These are phyloP conservation scores for Sylvilagus floridanus DNA, from an alignment of 2,797 vertebrate species.

Conservation along the genomic window DNA sequence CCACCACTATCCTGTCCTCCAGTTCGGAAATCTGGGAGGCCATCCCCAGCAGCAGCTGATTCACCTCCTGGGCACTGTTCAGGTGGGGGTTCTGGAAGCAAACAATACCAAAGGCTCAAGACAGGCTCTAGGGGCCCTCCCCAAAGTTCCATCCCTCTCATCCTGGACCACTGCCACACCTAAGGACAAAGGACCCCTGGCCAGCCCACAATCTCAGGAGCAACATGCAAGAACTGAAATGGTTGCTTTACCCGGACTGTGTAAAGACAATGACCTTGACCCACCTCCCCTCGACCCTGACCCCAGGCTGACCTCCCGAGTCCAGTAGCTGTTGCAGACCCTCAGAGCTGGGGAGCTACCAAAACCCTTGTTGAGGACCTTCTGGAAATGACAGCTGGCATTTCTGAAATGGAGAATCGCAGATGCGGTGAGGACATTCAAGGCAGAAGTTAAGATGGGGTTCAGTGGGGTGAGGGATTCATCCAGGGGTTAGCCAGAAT, in stretches of 20 bases:
- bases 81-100: slow-evolving; percentile 89
- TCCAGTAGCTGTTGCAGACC: slow-evolving; percentile 98
- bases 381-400: slow-evolving; percentile 89
- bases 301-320: slow-evolving; percentile 89
- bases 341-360: slow-evolving; percentile 89
- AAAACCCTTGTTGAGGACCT: slow-evolving; percentile 74
- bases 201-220: background rate
- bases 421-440: background rate
- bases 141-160: background rate
- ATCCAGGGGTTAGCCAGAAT: background rate
- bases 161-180: background rate
- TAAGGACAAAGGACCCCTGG: background rate
- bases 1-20: slow-evolving; percentile 94
- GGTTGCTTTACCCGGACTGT: background rate
- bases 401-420: slow-evolving; percentile 87
- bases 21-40: slow-evolving; percentile 95
- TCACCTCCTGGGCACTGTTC: slow-evolving; percentile 87
- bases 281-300: background rate
- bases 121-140: background rate
- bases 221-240: background rate
- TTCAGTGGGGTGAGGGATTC: background rate
- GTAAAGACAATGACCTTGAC: background rate
- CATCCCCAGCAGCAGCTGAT: slow-evolving; percentile 97
- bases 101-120: background rate
- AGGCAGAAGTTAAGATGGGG: background rate